Evolutionary conservation across 2,113 vertebrate species (phyloP), one percentile per base, ranked within the genome.

Genomic region (Apus apus): DNA sequence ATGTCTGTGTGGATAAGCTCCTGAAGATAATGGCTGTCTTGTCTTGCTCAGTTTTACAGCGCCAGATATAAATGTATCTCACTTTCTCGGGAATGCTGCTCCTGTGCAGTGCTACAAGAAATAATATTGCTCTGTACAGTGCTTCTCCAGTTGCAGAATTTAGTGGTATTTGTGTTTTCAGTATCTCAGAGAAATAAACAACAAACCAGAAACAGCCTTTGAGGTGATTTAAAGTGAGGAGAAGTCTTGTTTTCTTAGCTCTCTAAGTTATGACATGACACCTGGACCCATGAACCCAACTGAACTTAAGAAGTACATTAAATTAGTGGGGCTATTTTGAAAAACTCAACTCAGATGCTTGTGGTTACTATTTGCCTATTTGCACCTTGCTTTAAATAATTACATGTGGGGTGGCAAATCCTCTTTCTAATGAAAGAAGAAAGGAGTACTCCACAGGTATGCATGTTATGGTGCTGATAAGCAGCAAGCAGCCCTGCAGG

Each of bases 361-460:
- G 73, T 46, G 70, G 84, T 85, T 84, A 50, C 25, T 27, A 51
- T 61, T 78, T 86, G 38, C 71, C 57, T 70, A 4, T 83, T 78
- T 86, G 85, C 83, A 92, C 64, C 62, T 83, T 94, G 66, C 81
- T 94, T 87, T 78, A 48, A 70, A 54, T 80, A 64, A 95, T 60
- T 80, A 32, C 14, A 12, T 4, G 30, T 30, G 26, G 53, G 40
- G 5, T 79, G 77, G 60, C 15, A 77, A 83, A 76, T 65, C 25
- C 61, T 93, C 48, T 48, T 80, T 48, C 48, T 85, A 43, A 78
- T 72, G 76, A 43, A 90, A 73, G 76, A 45, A 87, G 40, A 85
- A 89, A 72, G 48, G 57, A 85, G 15, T 27, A 20, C 36, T 87
- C 80, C 91, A 8, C 61, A 78, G n/a, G 32, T 61, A 82, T 78